A percentile compares a stretch with the other conserved stretches of the same genome.
Conservation (phyloP, 2,113 vertebrate genomes). For the Gracilinanus agilis region DNA sequence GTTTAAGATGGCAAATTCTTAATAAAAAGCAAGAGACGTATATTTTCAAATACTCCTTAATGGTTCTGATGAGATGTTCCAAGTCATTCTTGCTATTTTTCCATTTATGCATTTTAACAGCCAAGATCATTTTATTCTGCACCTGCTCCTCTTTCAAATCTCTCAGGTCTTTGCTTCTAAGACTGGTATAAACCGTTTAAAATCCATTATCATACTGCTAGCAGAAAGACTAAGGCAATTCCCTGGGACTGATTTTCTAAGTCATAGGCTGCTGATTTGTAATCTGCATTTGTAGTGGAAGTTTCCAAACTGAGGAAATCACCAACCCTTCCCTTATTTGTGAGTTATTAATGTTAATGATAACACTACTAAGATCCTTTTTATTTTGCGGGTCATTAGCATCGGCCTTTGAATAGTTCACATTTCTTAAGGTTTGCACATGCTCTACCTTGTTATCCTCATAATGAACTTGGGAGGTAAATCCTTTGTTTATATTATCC, state of each 20-base stretch:
- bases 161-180: not conserved
- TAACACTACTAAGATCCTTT: not conserved
- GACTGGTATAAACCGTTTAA: not conserved
- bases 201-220: slow-evolving; percentile 1
- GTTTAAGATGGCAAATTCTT: not conserved
- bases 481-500: not conserved
- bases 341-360: not conserved
- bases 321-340: not conserved
- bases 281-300: slow-evolving; percentile 1
- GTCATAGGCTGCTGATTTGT: slow-evolving; percentile 4
- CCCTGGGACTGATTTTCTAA: not conserved
- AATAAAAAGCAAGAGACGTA: not conserved
- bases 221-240: not conserved
- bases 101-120: not conserved
- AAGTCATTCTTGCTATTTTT: not conserved
- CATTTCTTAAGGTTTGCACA: not conserved
- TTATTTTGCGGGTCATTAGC: not conserved
- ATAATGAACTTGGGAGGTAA: not conserved
- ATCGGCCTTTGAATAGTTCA: not conserved
- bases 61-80: not conserved
- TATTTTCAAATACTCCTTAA: not conserved
- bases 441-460: not conserved
- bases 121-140: not conserved
- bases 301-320: not conserved
- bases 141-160: not conserved